Evolutionary conservation across 2,797 vertebrate species (phyloP), one percentile per base, ranked within the genome.

Genomic region (Pseudochirops corinnae): DNA sequence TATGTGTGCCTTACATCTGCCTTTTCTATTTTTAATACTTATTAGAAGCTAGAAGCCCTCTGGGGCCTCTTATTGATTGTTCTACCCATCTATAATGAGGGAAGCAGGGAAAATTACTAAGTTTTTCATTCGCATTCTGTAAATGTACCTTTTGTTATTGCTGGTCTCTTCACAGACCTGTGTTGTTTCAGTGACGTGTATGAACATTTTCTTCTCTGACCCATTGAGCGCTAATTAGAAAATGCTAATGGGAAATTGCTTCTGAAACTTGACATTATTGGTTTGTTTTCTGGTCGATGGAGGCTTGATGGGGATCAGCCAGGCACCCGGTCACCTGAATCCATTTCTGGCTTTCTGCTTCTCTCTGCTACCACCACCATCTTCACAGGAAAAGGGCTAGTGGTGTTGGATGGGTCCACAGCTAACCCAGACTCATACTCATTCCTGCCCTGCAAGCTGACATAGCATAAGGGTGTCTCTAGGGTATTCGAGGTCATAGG

Each of bases 101-200:
- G 52, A 50, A 82, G 74, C 74, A 46, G 67, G 56, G 60, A 56
- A 33, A 94, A 90, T n/a, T 24, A 31, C 33, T 55, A 50, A 21
- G 3, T 46, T 28, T 13, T 53, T 90, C 46, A 26, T 93, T 94
- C 74, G 1, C 21, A 3, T 31, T 90, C 82, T 92, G 50, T 55
- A 90, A 91, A 62, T 56, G n/a, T 91, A 58, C 62, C 53, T 97
- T 93, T 91, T 93, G 13, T 95, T 82, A 97, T 91, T 92, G 93
- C 90, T 93, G 90, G 52, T 58, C 50, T 82, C 91, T 93, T 92
- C 92, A 50, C 58, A 60, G 95, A 91, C 93, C 26, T 21, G 1
- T 58, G 60, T 10, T 58, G 56, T 91, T 11, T 87, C 53, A 10
- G 31, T 10, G 3, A 10, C 56, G 60, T 29, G 50, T 56, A 16